Percentiles rank a stretch among this genome's conserved stretches.
Conservation (phyloP, 2,888 invertebrate species). For the Lacanobia wlatinum region DNA sequence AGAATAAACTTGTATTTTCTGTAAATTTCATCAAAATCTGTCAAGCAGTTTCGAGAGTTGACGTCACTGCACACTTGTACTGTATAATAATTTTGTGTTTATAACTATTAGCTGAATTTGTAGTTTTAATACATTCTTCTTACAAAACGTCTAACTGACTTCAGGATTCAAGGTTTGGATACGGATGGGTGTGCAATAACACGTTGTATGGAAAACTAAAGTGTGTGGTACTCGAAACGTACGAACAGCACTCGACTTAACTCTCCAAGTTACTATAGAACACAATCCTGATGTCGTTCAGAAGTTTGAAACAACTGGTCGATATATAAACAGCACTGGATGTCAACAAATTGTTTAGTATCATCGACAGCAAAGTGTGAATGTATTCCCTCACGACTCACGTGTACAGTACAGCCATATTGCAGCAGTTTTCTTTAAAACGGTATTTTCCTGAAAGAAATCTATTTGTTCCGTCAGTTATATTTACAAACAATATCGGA, state of each 20-base stretch:
- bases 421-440: neutral
- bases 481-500: too few species aligned
- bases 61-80: slow-evolving; percentile 40
- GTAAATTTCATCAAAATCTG: neutral
- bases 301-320: slow-evolving; percentile 38
- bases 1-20: too few species aligned
- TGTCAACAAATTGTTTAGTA: neutral
- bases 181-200: slow-evolving; percentile 37
- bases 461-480: too few species aligned
- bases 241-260: neutral
- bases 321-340: slow-evolving; percentile 1
- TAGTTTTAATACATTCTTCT: slow-evolving; percentile 55
- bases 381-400: neutral
- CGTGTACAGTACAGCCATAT: neutral
- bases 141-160: slow-evolving; percentile 39
- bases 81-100: slow-evolving; percentile 63
- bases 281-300: slow-evolving; percentile 42
- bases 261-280: neutral
- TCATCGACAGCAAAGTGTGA: slow-evolving; percentile 10
- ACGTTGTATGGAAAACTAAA: neutral
- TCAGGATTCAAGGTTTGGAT: slow-evolving; percentile 40
- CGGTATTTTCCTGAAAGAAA: too few species aligned
- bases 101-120: slow-evolving; percentile 63
- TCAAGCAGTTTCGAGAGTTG: slow-evolving; percentile 25
- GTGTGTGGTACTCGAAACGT: neutral